Conservation (phyloP, 2,113 vertebrate species). For the Ramphastos sulfuratus region DNA sequence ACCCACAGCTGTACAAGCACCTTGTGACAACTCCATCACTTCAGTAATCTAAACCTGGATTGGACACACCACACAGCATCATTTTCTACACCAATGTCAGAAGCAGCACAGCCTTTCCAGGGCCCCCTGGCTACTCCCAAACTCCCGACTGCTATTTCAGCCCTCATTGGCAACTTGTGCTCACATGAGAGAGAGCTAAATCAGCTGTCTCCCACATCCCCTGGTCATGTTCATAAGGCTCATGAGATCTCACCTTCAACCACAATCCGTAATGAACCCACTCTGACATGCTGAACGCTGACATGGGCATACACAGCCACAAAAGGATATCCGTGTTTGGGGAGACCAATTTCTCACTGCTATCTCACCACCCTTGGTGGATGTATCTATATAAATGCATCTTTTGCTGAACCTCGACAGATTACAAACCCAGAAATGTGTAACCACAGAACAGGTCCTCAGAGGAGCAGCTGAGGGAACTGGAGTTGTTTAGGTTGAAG, state of each 20-base stretch:
- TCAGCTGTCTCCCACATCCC: background rate
- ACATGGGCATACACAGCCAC: background rate
- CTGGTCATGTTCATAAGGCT: background rate
- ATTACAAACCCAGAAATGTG: background rate
- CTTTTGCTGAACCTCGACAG: background rate
- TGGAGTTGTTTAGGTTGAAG: background rate
- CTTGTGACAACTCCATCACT: background rate
- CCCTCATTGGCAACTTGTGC: background rate
- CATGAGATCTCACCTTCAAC: background rate
- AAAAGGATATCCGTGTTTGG: background rate
- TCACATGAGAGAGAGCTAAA: background rate
- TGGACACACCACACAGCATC: background rate
- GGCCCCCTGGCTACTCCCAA: background rate
- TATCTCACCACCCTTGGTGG: background rate
- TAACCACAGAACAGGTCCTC: background rate
- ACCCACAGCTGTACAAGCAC: background rate
- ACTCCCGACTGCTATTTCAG: background rate
- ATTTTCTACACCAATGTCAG: background rate
- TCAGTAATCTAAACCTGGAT: background rate
- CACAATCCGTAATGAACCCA: background rate
- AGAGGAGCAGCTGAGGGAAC: background rate
- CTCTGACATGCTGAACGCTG: fast-evolving
- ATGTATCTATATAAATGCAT: background rate
- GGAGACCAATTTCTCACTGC: background rate
- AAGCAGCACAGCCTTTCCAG: background rate